phyloP scores from a whole-genome alignment of 2,888 invertebrate genomes.

The Helobdella robusta region DNA sequence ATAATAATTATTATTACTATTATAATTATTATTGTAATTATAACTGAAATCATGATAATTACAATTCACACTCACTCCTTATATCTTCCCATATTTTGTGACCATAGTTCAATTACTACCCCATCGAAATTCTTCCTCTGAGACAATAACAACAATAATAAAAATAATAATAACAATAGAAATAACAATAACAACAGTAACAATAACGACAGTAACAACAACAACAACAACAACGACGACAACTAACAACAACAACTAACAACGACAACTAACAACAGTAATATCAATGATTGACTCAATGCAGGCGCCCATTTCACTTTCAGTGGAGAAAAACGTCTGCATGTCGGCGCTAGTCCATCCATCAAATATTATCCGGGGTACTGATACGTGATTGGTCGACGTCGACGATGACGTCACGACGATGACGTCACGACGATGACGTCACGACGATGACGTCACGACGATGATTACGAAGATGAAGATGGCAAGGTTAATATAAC shows the following conservation, averaged over 20 bases:
- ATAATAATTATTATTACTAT: background rate
- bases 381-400: too few relatives aligned
- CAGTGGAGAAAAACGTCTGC: conserved; percentile 61
- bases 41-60: background rate
- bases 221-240: too few relatives aligned
- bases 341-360: conserved; percentile 70
- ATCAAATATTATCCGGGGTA: conserved; percentile 82
- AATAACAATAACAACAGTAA: too few relatives aligned
- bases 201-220: too few relatives aligned
- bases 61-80: conserved; percentile 31
- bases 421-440: too few relatives aligned
- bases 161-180: too few relatives aligned
- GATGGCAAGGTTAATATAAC: too few relatives aligned
- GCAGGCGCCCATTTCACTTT: conserved; percentile 61
- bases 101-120: conserved; percentile 79
- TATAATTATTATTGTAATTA: background rate
- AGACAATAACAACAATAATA: too few relatives aligned
- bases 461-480: too few relatives aligned
- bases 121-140: conserved; percentile 76
- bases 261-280: conserved; percentile 47
- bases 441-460: too few relatives aligned
- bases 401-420: too few relatives aligned
- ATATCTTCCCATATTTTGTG: conserved; percentile 63
- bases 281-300: conserved; percentile 61
- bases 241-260: background rate